phyloP scores from a whole-genome alignment of 2,888 invertebrate species.

The Oscheius onirici region DNA sequence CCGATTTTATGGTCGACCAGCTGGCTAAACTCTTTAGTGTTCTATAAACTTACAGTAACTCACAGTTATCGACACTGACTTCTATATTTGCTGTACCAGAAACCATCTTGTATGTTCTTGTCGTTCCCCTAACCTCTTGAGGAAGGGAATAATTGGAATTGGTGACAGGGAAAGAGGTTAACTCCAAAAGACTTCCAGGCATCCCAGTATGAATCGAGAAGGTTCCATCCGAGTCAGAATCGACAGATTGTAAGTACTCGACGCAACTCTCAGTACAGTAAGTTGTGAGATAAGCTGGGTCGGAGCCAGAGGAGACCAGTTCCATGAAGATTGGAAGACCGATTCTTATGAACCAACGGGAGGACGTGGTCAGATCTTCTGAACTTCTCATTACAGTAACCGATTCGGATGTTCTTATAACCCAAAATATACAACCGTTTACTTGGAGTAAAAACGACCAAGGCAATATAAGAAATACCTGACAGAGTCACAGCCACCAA shows the following conservation, averaged over 20 bases:
- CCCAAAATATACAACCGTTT: not conserved
- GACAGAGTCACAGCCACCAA: not conserved
- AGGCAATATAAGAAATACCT: no score
- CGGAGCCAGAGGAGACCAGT: not conserved
- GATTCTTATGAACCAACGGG: not conserved
- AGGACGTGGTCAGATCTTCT: not conserved
- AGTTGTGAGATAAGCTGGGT: not conserved
- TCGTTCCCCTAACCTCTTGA: not conserved
- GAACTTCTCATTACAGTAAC: not conserved
- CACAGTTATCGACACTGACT: not conserved
- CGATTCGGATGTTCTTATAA: not conserved
- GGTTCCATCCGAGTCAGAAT: not conserved
- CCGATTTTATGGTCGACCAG: not conserved
- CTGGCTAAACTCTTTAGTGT: not conserved
- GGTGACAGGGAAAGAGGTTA: not conserved
- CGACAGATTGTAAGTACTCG: not conserved
- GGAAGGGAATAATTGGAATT: not conserved
- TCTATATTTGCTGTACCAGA: not conserved
- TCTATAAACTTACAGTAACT: not conserved
- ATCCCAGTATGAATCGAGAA: not conserved
- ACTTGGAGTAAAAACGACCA: no score
- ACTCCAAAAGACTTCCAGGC: not conserved
- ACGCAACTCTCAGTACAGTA: not conserved
- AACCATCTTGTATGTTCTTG: not conserved
- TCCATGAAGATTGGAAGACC: not conserved